Evolutionary conservation across 2,113 vertebrate genomes (phyloP), one percentile per base, ranked within the genome.

Genomic region (Desmodus rotundus): DNA sequence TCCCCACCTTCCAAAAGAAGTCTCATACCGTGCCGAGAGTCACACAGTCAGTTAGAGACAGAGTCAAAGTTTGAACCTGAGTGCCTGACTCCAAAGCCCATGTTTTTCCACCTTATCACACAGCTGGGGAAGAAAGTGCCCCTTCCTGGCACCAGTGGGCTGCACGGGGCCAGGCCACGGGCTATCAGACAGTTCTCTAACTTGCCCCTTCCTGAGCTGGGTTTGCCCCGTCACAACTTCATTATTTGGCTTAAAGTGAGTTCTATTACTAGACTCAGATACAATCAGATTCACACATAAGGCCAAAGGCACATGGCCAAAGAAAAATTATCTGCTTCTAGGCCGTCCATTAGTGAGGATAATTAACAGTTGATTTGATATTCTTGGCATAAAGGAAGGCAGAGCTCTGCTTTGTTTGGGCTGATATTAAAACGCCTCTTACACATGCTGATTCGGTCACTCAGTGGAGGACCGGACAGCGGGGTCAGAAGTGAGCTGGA

Each of bases 261-360:
- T 28, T 61, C 58, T 61, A 84, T 82, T 74, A 96, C 88, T 45
- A 94, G 85, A 96, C 77, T 77, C 33, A n/a, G 84, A 89, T 74
- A 96, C 73, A 94, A 91, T 89, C 96, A 93, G 95, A 88, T 82
- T 52, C 70, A 89, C 47, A 95, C 72, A 94, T 14, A 86, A 96
- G 88, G 95, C 90, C 94, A 97, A 96, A 95, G 95, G 96, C 96
- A 92, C 96, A 70, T 52, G 85, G 93, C 94, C 97, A 96, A 94
- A 89, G 86, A 92, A 85, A 96, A 92, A 96, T 77, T 22, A 95
- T 93, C 94, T 89, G 77, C 68, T 77, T 50, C 80, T 78, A 87
- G 65, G 84, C 54, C 1, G 8, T 56, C n/a, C 89, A 80, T 94
- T 97, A 89, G 87, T 81, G 24, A 50, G 72, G 85, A 94, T 96